phyloP scores from a whole-genome alignment of 2,113 vertebrate species.

The Erinaceus europaeus region DNA sequence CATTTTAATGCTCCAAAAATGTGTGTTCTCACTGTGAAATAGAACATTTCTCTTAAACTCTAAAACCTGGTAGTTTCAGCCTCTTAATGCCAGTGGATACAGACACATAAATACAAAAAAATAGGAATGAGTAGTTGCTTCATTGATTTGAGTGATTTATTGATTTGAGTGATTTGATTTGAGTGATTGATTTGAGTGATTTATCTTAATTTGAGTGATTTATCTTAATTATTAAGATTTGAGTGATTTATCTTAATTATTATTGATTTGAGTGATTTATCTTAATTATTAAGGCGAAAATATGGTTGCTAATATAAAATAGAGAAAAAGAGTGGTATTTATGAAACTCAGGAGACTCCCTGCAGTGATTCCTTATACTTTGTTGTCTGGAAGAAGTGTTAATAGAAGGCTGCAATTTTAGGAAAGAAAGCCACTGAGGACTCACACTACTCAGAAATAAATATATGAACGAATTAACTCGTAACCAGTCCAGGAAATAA shows the following conservation, averaged over 20 bases:
- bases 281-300: slow-evolving; percentile 14
- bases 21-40: neutral
- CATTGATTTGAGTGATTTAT: too few relatives aligned
- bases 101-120: too few relatives aligned
- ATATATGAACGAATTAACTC: neutral
- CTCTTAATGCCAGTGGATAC: neutral
- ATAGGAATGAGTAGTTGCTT: too few relatives aligned
- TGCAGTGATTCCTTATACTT: neutral
- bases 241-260: too few relatives aligned
- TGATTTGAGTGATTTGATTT: too few relatives aligned
- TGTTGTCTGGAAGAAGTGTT: neutral
- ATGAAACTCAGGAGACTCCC: neutral
- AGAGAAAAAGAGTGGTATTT: neutral
- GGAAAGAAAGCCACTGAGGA: neutral
- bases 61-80: neutral
- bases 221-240: too few relatives aligned
- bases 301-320: neutral
- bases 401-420: neutral
- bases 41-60: neutral
- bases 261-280: neutral
- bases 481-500: neutral
- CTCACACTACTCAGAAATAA: neutral
- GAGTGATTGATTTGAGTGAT: too few relatives aligned
- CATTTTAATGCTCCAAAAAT: slow-evolving; percentile 22
- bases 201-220: too few relatives aligned